Base-by-base conservation (phyloP, 2,797 vertebrate genomes). In the Potorous gilbertii region DNA sequence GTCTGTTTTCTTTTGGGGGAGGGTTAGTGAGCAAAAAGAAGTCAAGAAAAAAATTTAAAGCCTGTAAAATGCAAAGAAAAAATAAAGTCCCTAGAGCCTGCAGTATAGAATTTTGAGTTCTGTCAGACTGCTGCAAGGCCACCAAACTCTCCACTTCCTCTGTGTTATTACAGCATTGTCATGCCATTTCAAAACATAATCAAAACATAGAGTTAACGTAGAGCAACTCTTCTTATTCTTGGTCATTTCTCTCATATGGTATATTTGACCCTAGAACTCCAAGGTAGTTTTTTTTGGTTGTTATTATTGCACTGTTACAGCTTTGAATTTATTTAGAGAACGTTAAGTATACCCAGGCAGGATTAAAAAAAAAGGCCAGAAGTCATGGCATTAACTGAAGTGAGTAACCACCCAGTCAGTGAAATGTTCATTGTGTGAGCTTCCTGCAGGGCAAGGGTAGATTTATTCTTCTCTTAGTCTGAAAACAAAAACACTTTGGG, bases 381-480 rank as follows among this genome's bases (percentile, higher is more conserved):
- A 95, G 81, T 87, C n/a, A 2, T 95, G 31, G 31, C 94, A 97
- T 96, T 96, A 93, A 95, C 55, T 27, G 93, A 0, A 52, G 56
- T 16, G 93, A 95, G 56, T n/a, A 91, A 95, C 92, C 90, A 90
- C 90, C 50, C 90, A 93, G 50, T 66, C 54, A 92, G 28, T 90
- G n/a, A 46, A 93, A 29, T 92, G 31, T 52, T 81, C 28, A 54
- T n/a, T 90, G 34, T 21, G 24, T 40, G 2, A 81, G n/a, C 18
- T 52, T 74, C 81, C 90, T 96, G 54, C 29, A 94, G 93, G 74
- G 90, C 90, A 92, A 28, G 40, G 34, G 1, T 54, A 28, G 50
- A 55, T 54, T 93, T 96, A 92, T 55, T 40, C 59, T 54, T 91
- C 94, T 74, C 90, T 55, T 91, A 95, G 89, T 95, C 54, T 18